Conservation (phyloP, 2,888 invertebrate species). For the Stenolophus ochropezus region DNA sequence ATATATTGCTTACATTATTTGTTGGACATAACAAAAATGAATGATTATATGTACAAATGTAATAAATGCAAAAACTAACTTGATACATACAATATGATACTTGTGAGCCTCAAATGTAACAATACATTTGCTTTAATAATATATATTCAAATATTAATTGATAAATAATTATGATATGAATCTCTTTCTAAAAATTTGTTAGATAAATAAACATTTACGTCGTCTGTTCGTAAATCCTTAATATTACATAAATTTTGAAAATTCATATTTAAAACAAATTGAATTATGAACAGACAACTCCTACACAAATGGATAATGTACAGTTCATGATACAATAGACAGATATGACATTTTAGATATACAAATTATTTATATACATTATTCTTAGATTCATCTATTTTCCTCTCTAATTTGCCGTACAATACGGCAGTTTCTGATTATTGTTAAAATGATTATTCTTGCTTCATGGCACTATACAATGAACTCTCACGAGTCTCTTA, state of each 20-base stretch:
- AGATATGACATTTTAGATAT: conserved; percentile 59
- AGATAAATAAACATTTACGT: conserved; percentile 56
- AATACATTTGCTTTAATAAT: conserved; percentile 57
- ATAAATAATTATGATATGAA: conserved; percentile 57
- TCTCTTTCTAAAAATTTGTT: conserved; percentile 50
- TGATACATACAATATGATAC: conserved; percentile 57
- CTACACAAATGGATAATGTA: conserved; percentile 55
- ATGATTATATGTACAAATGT: conserved; percentile 59
- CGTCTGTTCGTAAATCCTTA: conserved; percentile 33
- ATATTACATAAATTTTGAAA: conserved; percentile 24
- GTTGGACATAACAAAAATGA: conserved; percentile 57
- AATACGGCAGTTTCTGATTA: conserved; percentile 23
- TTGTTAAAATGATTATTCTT: conserved; percentile 47
- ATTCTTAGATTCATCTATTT: conserved; percentile 32
- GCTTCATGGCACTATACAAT: conserved; percentile 56
- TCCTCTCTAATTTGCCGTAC: conserved; percentile 10
- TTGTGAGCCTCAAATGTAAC: conserved; percentile 59
- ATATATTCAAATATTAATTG: conserved; percentile 56
- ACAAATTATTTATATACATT: conserved; percentile 57
- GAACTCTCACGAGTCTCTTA: conserved; percentile 24
- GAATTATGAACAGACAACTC: conserved; percentile 20
- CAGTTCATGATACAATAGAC: conserved; percentile 54
- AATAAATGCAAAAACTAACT: conserved; percentile 60
- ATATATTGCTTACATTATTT: conserved; percentile 60
- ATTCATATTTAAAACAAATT: conserved; percentile 22